phyloP scores from a whole-genome alignment of 2,888 invertebrate species.

The Gisinianus flammeolus region DNA sequence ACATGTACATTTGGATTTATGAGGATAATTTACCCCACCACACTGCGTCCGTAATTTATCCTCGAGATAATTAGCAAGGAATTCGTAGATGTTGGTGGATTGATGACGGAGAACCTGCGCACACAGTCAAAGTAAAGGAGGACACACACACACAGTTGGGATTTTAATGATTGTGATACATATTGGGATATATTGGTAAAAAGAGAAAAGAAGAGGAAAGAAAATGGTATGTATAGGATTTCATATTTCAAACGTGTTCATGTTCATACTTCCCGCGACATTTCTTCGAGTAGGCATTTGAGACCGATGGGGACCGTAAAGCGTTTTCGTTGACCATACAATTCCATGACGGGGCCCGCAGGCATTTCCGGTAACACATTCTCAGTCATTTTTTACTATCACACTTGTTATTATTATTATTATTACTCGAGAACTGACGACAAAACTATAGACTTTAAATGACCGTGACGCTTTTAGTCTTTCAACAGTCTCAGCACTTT shows the following conservation, averaged over 20 bases:
- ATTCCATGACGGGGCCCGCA: slow-evolving; percentile 53
- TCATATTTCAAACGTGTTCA: neutral
- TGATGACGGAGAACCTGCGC: slow-evolving; percentile 50
- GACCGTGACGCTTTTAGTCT: too few relatives aligned
- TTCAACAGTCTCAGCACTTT: too few relatives aligned
- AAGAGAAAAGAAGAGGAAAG: neutral
- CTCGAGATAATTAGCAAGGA: slow-evolving; percentile 49
- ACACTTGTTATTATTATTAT: too few relatives aligned
- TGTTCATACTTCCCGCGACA: slow-evolving; percentile 51
- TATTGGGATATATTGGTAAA: too few relatives aligned
- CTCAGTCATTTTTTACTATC: slow-evolving; percentile 51
- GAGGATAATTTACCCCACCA: slow-evolving; percentile 13
- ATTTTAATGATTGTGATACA: neutral
- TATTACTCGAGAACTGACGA: too few relatives aligned
- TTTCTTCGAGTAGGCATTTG: slow-evolving; percentile 55
- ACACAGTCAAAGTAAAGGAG: neutral
- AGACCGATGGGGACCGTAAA: slow-evolving; percentile 55
- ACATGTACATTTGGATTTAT: too few relatives aligned
- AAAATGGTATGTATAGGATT: neutral
- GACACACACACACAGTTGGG: neutral
- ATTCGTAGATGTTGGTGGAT: slow-evolving; percentile 53
- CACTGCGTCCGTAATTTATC: slow-evolving; percentile 42
- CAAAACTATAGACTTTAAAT: too few relatives aligned
- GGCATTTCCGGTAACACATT: slow-evolving; percentile 54
- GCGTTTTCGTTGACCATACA: slow-evolving; percentile 56